Evolutionary conservation across 2,888 invertebrate genomes (phyloP).

Genomic region (Lymantria dispar): DNA sequence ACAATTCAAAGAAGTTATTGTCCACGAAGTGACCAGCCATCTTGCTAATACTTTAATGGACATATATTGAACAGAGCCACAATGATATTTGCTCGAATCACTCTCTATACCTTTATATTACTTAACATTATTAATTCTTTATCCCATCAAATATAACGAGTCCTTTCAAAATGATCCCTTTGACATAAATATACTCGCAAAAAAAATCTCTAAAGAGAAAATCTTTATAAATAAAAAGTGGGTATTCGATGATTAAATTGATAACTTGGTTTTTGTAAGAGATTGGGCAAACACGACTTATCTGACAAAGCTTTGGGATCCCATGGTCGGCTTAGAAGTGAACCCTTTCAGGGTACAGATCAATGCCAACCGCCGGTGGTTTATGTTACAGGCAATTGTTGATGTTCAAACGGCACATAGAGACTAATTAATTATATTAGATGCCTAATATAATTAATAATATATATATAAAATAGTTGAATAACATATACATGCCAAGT

Average conservation of each 20-base stretch:
- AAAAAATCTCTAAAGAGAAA: conserved; percentile 29
- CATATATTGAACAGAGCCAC: conserved; percentile 23
- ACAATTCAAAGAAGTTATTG: conserved; percentile 20
- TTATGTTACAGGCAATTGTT: conserved; percentile 17
- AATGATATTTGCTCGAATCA: conserved; percentile 32
- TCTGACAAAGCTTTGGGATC: conserved; percentile 40
- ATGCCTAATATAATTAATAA: too few relatives aligned
- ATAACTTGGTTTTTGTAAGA: conserved; percentile 59
- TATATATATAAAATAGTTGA: too few relatives aligned
- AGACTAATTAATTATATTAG: too few relatives aligned
- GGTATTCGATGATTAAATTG: conserved; percentile 67
- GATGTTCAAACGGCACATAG: too few relatives aligned
- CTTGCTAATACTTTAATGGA: conserved; percentile 37
- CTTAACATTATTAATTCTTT: conserved; percentile 57
- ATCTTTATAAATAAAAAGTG: conserved; percentile 28
- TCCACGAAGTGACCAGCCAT: conserved; percentile 24
- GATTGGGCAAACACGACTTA: conserved; percentile 64
- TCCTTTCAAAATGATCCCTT: conserved; percentile 37
- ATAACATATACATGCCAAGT: too few relatives aligned
- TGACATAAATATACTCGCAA: conserved; percentile 36
- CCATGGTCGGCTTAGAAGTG: conserved; percentile 20
- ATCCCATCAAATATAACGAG: conserved; percentile 39
- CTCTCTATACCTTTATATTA: conserved; percentile 31
- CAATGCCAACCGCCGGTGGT: conserved; percentile 41
- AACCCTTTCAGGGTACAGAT: conserved; percentile 69